phyloP scores from a whole-genome alignment of 2,888 invertebrate genomes.

The Allacma fusca region DNA sequence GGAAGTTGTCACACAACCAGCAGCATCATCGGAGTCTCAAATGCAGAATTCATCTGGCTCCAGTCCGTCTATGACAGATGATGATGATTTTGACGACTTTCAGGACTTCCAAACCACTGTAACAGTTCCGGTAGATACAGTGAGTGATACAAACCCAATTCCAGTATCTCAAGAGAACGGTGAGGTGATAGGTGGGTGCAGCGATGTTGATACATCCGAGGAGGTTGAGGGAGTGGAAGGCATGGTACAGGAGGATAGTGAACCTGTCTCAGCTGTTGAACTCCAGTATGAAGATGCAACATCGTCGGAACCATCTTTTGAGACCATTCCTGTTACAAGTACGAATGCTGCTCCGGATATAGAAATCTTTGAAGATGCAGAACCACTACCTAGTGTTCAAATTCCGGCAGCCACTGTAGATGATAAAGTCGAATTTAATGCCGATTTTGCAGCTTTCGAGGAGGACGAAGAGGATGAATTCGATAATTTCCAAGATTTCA shows the following conservation, averaged over 20 bases:
- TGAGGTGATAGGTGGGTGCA: no score
- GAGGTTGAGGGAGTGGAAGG: no score
- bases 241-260: no score
- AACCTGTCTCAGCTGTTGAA: no score
- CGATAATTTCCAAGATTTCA: conserved; percentile 40
- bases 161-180: no score
- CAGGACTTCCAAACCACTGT: conserved; percentile 22
- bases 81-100: conserved; percentile 38
- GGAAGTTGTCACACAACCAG: neutral
- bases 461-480: conserved; percentile 47
- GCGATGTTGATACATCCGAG: no score
- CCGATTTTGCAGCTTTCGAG: conserved; percentile 24
- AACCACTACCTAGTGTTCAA: neutral
- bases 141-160: no score
- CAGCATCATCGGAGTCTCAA: no score
- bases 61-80: conserved; percentile 1
- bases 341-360: neutral
- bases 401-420: no score
- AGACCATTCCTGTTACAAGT: no score
- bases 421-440: conserved; percentile 3
- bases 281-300: conserved; percentile 25
- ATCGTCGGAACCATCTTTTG: no score
- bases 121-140: neutral
- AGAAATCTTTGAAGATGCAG: neutral
- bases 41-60: neutral